Percentiles rank a stretch among this genome's conserved stretches.
These are phyloP conservation scores for Drosophila tristis DNA, from an alignment of 1,140 invertebrate species.

Conservation along the genomic window DNA sequence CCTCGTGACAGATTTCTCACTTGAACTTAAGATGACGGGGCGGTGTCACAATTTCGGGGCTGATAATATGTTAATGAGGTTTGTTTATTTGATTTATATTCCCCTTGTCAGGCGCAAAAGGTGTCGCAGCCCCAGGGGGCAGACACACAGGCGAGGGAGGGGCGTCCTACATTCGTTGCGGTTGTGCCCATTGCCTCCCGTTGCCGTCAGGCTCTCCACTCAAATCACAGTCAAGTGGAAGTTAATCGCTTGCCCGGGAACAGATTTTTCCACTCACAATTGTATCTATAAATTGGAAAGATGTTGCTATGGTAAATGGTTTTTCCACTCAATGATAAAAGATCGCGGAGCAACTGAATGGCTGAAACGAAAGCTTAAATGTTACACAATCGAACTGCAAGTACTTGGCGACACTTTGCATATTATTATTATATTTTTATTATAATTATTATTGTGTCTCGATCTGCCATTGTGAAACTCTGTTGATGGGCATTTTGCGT, in stretches of 20 bases:
- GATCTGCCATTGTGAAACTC: neutral
- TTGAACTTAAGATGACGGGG: conserved; percentile 67
- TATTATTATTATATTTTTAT: too few relatives aligned
- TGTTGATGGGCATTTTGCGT: neutral
- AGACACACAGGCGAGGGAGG: conserved; percentile 1
- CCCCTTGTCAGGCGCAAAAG: conserved; percentile 51
- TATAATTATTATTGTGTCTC: too few relatives aligned
- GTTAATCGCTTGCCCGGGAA: conserved; percentile 33
- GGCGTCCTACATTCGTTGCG: neutral
- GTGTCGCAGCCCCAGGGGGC: conserved; percentile 31
- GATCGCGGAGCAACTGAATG: too few relatives aligned
- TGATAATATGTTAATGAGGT: conserved; percentile 83
- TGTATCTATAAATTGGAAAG: neutral
- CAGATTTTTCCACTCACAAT: conserved; percentile 12
- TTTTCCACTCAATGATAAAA: too few relatives aligned
- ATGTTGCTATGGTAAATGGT: neutral
- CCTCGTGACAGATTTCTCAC: conserved; percentile 80
- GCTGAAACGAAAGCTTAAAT: too few relatives aligned
- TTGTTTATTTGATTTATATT: conserved; percentile 80
- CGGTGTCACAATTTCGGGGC: conserved; percentile 67
- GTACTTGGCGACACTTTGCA: too few relatives aligned
- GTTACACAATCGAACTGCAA: too few relatives aligned
- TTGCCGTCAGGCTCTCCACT: neutral
- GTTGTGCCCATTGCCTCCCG: too few relatives aligned
- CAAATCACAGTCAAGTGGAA: conserved; percentile 44